phyloP scores from a whole-genome alignment of 2,797 vertebrate genomes.

The Uromys caudimaculatus region DNA sequence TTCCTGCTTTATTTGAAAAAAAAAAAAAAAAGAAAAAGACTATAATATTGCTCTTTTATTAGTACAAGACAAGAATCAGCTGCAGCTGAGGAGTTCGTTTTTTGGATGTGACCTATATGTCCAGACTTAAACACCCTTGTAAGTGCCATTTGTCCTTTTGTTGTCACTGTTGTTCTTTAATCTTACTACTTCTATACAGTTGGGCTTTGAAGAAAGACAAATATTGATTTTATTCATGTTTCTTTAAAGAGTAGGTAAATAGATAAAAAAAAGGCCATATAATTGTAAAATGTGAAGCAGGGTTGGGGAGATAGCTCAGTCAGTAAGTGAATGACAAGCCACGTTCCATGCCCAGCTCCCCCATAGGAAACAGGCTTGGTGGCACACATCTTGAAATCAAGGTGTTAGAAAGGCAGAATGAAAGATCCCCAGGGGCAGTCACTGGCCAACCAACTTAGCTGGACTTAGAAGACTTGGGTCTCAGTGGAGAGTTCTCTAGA shows the following conservation, averaged over 20 bases:
- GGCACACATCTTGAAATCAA: neutral
- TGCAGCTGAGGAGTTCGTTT: neutral
- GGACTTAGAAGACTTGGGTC: neutral
- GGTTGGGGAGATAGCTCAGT: neutral
- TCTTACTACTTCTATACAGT: neutral
- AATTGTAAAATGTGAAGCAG: neutral
- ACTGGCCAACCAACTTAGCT: neutral
- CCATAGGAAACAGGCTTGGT: neutral
- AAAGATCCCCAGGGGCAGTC: accelerated
- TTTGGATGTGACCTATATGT: neutral
- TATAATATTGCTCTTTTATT: neutral
- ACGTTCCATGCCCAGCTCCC: no score
- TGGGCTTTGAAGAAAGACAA: neutral
- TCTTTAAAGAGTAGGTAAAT: neutral
- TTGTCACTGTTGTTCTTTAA: neutral
- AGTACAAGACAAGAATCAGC: neutral
- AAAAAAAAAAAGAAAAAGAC: neutral
- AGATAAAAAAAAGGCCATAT: neutral
- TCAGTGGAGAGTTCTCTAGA: neutral
- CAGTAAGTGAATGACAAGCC: neutral
- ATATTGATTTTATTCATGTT: neutral
- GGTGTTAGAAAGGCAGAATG: neutral
- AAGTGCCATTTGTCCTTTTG: neutral
- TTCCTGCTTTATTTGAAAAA: constrained; percentile 45
- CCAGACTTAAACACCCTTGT: neutral